Evolutionary conservation across 1,140 invertebrate genomes (phyloP).

Genomic region (Diploscapter pachys): DNA sequence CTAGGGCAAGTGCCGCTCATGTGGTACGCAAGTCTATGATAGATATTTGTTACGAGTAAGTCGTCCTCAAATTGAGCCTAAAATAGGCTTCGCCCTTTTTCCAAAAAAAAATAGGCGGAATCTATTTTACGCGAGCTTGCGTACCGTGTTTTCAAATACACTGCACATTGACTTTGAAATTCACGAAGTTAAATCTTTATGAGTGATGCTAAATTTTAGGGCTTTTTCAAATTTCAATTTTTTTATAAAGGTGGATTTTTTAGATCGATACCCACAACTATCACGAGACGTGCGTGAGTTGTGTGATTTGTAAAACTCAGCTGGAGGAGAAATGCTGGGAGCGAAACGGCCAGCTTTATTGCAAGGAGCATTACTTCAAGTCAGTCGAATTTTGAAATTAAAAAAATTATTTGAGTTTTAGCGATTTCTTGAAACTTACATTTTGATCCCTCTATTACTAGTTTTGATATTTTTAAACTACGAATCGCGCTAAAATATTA

Average conservation of each 20-base stretch:
- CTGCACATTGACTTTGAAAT: not conserved
- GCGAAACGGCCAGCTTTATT: slow-evolving; percentile 90
- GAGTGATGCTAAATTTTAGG: slow-evolving; percentile 74
- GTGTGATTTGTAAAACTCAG: slow-evolving; percentile 83
- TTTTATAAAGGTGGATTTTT: not conserved
- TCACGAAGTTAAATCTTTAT: not conserved
- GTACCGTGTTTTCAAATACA: slow-evolving; percentile 10
- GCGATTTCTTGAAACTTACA: too few relatives aligned
- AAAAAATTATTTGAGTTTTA: not conserved
- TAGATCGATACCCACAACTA: slow-evolving; percentile 73
- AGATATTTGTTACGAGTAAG: slow-evolving; percentile 21
- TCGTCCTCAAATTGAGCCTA: not conserved
- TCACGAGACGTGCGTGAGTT: slow-evolving; percentile 92
- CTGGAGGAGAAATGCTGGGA: slow-evolving; percentile 96
- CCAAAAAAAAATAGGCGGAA: slow-evolving; percentile 1
- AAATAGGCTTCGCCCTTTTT: too few relatives aligned
- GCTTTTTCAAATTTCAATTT: slow-evolving; percentile 75
- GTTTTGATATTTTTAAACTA: too few relatives aligned
- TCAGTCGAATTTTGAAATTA: slow-evolving; percentile 64
- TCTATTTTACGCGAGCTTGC: not conserved
- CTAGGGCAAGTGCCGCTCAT: slow-evolving; percentile 16
- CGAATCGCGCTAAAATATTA: too few relatives aligned
- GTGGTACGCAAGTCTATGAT: slow-evolving; percentile 25
- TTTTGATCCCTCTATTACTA: too few relatives aligned
- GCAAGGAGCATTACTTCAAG: slow-evolving; percentile 96